Base-by-base conservation (phyloP, 1,140 invertebrate species). In the Callitettix versicolor region DNA sequence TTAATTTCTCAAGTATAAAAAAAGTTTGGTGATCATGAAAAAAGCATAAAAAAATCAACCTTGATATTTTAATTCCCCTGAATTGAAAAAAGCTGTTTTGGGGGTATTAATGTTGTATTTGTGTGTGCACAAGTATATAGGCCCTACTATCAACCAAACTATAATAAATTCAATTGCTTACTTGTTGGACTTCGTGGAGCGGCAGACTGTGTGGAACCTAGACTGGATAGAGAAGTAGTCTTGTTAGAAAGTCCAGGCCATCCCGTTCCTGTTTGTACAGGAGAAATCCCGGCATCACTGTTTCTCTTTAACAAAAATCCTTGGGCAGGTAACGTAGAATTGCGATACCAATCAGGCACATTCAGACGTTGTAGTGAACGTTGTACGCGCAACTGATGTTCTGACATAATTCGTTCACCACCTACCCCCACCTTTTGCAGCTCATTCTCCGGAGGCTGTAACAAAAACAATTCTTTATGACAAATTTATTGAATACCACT, bases 271-370 rank as follows among this genome's bases (percentile, higher is more conserved):
- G 53, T 36, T 24, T 53, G 43, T 7, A 41, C 53, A 73, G 76
- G 58, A 75, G 76, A 22, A 67, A 77, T 18, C 9, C 71, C 72
- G 17, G 80, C 81, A 63, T 85, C 82, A 61, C 81, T 83, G 63
- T 82, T 73, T 57, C 82, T 75, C 67, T 85, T 69, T n/a, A 68
- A 57, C 18, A 68, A 48, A 59, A 72, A 73, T 18, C 69, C 67
- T 55, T 71, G 66, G 30, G 79, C 74, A n/a, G 81, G 79, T 15
- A 80, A 76, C 55, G 81, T 76, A 17, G 84, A 86, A 68, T 88
- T 88, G 70, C 88, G 91, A 75, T 89, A 92, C 93, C 93, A 96
- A 66, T 95, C 91, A 40, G 93, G 93, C 34, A 95, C 84, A 72
- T 93, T 91, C 52, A 96, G 80, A 63, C 90, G 88, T 69, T 93